Base-by-base conservation (phyloP, 2,888 invertebrate genomes). In the Keiferia lycopersicella region DNA sequence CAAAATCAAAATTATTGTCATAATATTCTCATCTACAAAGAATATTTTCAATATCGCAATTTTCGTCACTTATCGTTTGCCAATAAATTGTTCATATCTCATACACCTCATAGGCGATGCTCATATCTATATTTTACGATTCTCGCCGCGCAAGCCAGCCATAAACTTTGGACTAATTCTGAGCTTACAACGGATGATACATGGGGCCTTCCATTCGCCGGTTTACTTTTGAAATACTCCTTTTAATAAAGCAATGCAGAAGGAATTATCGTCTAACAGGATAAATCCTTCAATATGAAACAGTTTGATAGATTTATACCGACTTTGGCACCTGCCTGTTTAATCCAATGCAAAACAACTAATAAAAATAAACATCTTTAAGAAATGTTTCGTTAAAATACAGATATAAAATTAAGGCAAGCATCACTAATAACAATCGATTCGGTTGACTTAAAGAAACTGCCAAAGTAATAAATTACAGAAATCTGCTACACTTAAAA, bases 401-500 rank as follows among this genome's bases (percentile, higher is more conserved):
- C 34, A 63, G 34, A 63, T 59, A 50, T 30, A 64, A 30, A 48
- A 57, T 57, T 48, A 38, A 48, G 56, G 45, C 14, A 34, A 57
- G 16, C 39, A 39, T 51, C 6, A 70, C 70, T 68, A 67, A 68
- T 69, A 73, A 71, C 69, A 72, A 73, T 71, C 68, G 71, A 73
- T 70, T 70, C 65, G 66, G 65, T 67, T 68, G 66, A 69, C 68
- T 67, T 66, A 57, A 62, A 64, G 45, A 64, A 64, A 61, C 66
- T 65, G 64, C 60, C 64, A 66, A 63, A 67, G 65, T 65, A 64
- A 74, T 76, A 76, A 76, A 76, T 76, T 70, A 71, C 64, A 70
- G 66, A 75, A 73, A 71, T 73, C 71, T 73, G 73, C 73, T 73
- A 75, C 71, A 71, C 65, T 71, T 68, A 64, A 67, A 65, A 65